Evolutionary conservation across 2,888 invertebrate species (phyloP).

Genomic region (Sphinx pinastri): DNA sequence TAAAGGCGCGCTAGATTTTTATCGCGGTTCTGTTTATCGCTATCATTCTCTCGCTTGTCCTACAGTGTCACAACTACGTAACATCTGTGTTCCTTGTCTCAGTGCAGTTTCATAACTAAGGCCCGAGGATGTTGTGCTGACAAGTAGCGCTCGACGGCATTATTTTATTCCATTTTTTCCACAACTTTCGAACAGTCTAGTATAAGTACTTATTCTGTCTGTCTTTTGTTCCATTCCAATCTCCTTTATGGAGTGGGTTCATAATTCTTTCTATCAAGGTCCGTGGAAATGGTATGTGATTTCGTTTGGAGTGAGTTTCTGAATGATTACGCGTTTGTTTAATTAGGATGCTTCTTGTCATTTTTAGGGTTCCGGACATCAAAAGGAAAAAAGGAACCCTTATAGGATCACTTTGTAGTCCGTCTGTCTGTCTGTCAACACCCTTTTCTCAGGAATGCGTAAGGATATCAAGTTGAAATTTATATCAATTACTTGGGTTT

Average conservation of each 20-base stretch:
- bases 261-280: background rate
- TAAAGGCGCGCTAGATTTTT: too few species aligned
- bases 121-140: conserved; percentile 48
- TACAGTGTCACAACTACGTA: conserved; percentile 30
- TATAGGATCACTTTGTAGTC: too few species aligned
- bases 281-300: too few species aligned
- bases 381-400: too few species aligned
- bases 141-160: conserved; percentile 47
- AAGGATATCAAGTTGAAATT: too few species aligned
- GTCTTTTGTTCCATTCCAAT: conserved; percentile 22
- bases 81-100: conserved; percentile 48
- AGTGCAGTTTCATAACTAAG: conserved; percentile 53
- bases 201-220: conserved; percentile 39
- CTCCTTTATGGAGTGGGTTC: background rate
- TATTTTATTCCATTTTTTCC: conserved; percentile 46
- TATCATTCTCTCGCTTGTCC: background rate
- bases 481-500: too few species aligned
- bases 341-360: too few species aligned
- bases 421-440: too few species aligned
- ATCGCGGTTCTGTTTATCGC: background rate
- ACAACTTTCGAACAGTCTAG: conserved; percentile 42
- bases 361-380: too few species aligned
- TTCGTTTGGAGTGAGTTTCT: too few species aligned
- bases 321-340: too few species aligned
- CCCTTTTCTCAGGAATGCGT: too few species aligned